Evolutionary conservation across 2,797 vertebrate genomes (phyloP), one percentile per base, ranked within the genome.

Genomic region (Macropodus opercularis): DNA sequence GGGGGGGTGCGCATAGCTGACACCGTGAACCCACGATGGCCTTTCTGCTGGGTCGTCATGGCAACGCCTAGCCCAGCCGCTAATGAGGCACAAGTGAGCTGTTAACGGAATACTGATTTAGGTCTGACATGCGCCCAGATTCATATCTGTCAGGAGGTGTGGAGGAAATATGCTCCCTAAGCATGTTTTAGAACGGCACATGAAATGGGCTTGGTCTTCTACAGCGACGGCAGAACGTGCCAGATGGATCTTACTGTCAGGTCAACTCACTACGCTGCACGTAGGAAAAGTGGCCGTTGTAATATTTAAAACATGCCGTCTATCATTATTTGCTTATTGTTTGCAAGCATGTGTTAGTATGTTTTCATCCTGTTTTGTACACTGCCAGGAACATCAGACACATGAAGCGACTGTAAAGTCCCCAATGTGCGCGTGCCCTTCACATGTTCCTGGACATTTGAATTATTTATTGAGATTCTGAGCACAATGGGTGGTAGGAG

Each of bases 81-180:
- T 90, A 91, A 91, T 87, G 86, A 91, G 87, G 86, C 87, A 79
- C 80, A 73, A 84, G 87, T 84, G 86, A 86, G 85, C 80, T 77
- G 84, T 90, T 87, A 87, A 87, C 83, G 59, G 88, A 87, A 90
- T 89, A 87, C 89, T 88, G 85, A 91, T 89, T 86, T 70, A 51
- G 75, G 40, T 87, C 84, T 77, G 88, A 88, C 87, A 83, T 74
- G 78, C 59, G 56, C 67, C 77, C 64, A 47, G 72, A 80, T 80
- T 82, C 54, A 35, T 81, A 78, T 81, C 75, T 75, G 80, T 81
- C 77, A 75, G 76, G 72, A 79, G 63, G 68, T 76, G 81, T 68
- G 66, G 73, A 73, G 85, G 75, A 88, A 83, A 88, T 79, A 60
- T 51, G 60, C 60, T 50, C 51, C 59, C 55, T 5, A 39, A 55